These are phyloP conservation scores for Sternotherus odoratus DNA, from an alignment of 2,797 vertebrate species.

Conservation along the genomic window DNA sequence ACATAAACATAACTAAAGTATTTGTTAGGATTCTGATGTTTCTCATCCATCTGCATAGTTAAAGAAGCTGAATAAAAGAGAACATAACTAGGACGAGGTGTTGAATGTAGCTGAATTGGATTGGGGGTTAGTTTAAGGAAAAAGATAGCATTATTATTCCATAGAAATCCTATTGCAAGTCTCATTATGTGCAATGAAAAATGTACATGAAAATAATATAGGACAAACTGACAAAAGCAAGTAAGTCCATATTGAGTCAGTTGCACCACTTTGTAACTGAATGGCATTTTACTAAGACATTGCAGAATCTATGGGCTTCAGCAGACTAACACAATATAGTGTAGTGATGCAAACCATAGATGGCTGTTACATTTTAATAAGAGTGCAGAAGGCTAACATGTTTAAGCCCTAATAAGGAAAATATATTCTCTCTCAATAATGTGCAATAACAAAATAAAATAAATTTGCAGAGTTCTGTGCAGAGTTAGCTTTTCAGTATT, in stretches of 20 bases:
- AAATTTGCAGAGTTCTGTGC: not conserved
- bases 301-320: not conserved
- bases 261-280: not conserved
- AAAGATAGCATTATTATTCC: not conserved
- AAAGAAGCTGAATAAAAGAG: not conserved
- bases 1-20: not conserved
- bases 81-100: not conserved
- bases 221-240: not conserved
- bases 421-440: not conserved
- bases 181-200: not conserved
- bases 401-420: not conserved
- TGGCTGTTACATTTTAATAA: not conserved
- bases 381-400: not conserved
- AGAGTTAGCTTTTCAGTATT: not conserved
- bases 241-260: not conserved
- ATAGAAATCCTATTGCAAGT: not conserved
- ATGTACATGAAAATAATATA: not conserved
- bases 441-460: not conserved
- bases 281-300: not conserved
- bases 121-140: not conserved
- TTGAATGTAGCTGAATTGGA: fast-evolving
- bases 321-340: not conserved
- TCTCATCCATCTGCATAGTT: not conserved
- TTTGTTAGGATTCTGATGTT: fast-evolving
- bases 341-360: fast-evolving